Evolutionary conservation across 1,140 invertebrate genomes (phyloP), one percentile per base, ranked within the genome.

Genomic region (Araneus ventricosus): DNA sequence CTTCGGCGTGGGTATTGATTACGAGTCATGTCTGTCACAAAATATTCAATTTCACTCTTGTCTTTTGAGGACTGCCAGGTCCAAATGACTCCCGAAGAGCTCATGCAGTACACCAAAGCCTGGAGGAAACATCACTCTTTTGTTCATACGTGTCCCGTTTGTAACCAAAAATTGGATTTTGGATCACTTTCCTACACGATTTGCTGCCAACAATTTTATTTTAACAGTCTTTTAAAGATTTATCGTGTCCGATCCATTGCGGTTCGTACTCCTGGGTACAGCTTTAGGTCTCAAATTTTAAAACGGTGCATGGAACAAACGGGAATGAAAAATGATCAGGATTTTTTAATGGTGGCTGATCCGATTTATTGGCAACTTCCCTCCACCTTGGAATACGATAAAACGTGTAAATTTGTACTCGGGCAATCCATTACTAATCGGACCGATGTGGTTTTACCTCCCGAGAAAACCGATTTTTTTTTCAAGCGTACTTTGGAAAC

Each of bases 291-390:
- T 22, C 34, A 30, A 6, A 2, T 20, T 1, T 41, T 91, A 14
- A 57, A 90, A 34, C n/a, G 52, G 4, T 41, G 17, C 10, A n/a
- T 85, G 14, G 37, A 24, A 5, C 8, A 63, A n/a, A n/a, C 80
- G 0, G n/a, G 24, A 17, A 61, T 67, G 10, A 24, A 57, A 24
- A 14, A 22, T 1, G 30, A 90, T 45, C 80, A 91, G 63, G 89
- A 91, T 6, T 90, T 90, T 90, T 61, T 90, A 24, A 27, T 90
- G 14, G 5, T 90, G 3, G 75, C 89, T 7, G 89, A 90, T 90
- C 79, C 89, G 3, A 90, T 90, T 61, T 90, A 61, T 39, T 90
- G 89, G 89, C 89, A 90, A 82, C 75, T 90, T 20, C 2, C 45
- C 4, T 79, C 89, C 10, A 82, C 89, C 1, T 37, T 90, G 14